A percentile compares a stretch with the other conserved stretches of the same genome.
These are phyloP conservation scores for Orbicella faveolata DNA, from an alignment of 64 coral and sea anemone genomes.

Conservation along the genomic window DNA sequence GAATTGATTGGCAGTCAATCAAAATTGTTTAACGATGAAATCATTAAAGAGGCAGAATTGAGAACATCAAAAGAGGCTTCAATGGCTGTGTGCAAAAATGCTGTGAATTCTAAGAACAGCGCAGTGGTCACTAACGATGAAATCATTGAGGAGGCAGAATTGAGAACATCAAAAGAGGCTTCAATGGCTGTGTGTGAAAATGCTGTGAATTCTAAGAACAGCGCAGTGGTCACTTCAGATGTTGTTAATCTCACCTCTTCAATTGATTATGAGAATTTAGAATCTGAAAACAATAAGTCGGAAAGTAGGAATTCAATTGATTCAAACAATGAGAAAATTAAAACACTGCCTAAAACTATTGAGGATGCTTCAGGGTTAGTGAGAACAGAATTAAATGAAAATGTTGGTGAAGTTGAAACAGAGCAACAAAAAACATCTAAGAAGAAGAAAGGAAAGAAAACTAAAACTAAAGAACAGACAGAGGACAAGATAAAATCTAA, in stretches of 20 bases:
- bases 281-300: not conserved
- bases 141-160: not conserved
- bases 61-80: not conserved
- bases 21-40: not conserved
- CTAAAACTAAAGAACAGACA: conserved; percentile 44
- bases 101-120: not conserved
- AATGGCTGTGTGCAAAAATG: not conserved
- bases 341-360: not conserved
- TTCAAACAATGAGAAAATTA: not conserved
- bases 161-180: not conserved
- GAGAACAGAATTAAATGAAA: not conserved
- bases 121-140: not conserved
- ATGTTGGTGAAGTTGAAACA: not conserved
- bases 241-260: not conserved
- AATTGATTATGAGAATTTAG: not conserved
- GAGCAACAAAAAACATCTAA: conserved; percentile 9
- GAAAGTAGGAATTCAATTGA: not conserved
- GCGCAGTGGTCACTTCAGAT: not conserved
- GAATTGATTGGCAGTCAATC: not conserved
- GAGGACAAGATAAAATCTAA: conserved; percentile 9
- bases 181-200: not conserved
- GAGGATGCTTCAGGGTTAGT: not conserved
- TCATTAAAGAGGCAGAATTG: not conserved
- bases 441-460: conserved; percentile 45
- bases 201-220: not conserved